A percentile compares a stretch with the other conserved stretches of the same genome.
Conservation (phyloP, 2,113 vertebrate species). For the Corvus cornix region DNA sequence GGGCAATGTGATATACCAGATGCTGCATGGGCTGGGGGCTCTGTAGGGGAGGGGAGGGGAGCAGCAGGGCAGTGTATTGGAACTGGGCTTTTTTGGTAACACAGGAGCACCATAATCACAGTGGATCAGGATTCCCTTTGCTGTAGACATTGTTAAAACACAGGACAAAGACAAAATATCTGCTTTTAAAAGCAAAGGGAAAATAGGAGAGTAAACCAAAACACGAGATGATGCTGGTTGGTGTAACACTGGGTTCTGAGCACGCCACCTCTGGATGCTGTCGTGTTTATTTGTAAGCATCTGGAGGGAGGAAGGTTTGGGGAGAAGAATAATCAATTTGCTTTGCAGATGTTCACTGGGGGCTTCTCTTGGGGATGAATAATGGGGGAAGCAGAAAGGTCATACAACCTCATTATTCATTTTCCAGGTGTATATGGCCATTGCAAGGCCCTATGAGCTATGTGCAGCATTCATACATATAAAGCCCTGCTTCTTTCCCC, state of each 20-base stretch:
- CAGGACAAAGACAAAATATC: neutral
- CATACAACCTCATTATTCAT: neutral
- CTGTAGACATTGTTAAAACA: neutral
- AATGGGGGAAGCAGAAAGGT: neutral
- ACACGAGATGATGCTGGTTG: accelerated
- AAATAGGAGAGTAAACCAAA: neutral
- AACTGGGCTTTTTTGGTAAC: neutral
- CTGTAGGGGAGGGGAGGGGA: too few species aligned
- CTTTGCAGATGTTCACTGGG: neutral
- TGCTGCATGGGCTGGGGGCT: accelerated
- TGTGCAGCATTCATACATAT: neutral
- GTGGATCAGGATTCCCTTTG: neutral
- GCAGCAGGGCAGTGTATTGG: neutral
- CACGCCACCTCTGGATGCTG: accelerated
- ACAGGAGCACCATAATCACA: accelerated
- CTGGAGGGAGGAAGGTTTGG: neutral
- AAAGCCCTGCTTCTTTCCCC: neutral
- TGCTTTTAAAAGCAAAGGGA: neutral
- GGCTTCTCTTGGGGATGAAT: neutral
- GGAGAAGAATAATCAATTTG: neutral
- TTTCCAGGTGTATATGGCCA: neutral
- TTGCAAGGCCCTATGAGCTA: neutral
- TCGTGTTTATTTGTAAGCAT: neutral
- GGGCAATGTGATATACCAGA: neutral
- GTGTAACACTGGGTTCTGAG: neutral